phyloP scores from a whole-genome alignment of 2,113 vertebrate species.

The Syngnathus floridae region DNA sequence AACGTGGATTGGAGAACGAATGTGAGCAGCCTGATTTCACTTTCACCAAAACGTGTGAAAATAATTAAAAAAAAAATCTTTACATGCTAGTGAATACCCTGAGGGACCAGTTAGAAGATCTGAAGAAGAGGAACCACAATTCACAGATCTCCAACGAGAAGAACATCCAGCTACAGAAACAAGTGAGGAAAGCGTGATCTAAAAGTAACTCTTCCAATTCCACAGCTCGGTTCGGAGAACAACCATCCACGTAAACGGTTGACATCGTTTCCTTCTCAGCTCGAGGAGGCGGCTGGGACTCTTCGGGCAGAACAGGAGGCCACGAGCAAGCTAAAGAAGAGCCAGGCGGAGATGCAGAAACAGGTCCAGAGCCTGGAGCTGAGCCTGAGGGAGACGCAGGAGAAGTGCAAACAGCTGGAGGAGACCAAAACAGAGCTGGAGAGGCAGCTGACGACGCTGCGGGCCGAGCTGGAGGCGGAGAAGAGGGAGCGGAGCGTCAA shows the following conservation, averaged over 20 bases:
- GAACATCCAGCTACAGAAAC: conserved; percentile 87
- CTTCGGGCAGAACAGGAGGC: conserved; percentile 83
- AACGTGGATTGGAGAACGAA: conserved; percentile 88
- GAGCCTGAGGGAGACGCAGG: conserved; percentile 83
- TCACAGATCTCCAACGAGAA: conserved; percentile 91
- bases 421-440: conserved; percentile 82
- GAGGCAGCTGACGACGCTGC: conserved; percentile 83
- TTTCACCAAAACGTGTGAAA: background rate
- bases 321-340: conserved; percentile 79
- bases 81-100: conserved; percentile 80
- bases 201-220: background rate
- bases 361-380: conserved; percentile 85
- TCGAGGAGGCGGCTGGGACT: conserved; percentile 80
- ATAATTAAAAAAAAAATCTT: background rate
- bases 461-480: conserved; percentile 85
- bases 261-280: conserved; percentile 54
- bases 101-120: conserved; percentile 92
- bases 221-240: too few relatives aligned
- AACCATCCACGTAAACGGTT: background rate
- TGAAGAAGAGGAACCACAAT: conserved; percentile 86
- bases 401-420: conserved; percentile 82
- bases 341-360: conserved; percentile 83
- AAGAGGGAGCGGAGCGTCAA: conserved; percentile 76
- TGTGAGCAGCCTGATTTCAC: conserved; percentile 56
- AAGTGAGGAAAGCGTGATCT: conserved; percentile 64